Evolutionary conservation across 2,797 vertebrate genomes (phyloP).

Genomic region (Onychomys torridus): DNA sequence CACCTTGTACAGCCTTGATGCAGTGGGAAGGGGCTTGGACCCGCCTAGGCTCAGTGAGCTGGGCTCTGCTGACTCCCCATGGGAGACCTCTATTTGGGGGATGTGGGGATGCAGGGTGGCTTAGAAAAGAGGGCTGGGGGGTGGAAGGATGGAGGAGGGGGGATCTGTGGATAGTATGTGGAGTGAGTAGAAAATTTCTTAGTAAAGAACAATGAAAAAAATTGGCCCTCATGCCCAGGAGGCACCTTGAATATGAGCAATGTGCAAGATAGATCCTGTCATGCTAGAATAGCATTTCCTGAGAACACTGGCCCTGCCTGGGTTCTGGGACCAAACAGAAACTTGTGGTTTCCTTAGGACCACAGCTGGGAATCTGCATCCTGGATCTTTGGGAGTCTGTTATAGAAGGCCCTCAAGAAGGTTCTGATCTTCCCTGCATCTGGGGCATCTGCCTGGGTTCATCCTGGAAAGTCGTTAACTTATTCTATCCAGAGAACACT

Average conservation of each 20-base stretch:
- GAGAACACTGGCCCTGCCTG: not conserved
- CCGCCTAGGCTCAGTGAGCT: too few species aligned
- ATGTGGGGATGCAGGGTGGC: too few species aligned
- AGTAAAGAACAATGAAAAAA: too few species aligned
- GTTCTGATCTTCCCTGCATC: not conserved
- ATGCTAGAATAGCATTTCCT: not conserved
- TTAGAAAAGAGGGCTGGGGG: too few species aligned
- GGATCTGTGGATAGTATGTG: too few species aligned
- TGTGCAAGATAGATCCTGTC: not conserved
- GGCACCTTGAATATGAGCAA: not conserved
- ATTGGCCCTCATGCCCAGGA: not conserved
- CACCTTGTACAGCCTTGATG: too few species aligned
- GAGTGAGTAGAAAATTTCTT: too few species aligned
- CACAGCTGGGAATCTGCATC: not conserved
- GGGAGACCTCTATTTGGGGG: too few species aligned
- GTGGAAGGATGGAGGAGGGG: too few species aligned
- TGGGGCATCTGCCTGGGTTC: not conserved
- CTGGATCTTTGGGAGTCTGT: too few species aligned
- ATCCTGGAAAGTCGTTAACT: not conserved
- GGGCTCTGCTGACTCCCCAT: too few species aligned
- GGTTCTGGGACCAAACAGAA: accelerated
- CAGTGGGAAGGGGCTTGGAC: too few species aligned
- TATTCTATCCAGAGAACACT: not conserved
- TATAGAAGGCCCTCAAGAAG: accelerated
- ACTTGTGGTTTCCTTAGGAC: not conserved